Conservation (phyloP, 2,888 invertebrate genomes). For the Bembecia ichneumoniformis region DNA sequence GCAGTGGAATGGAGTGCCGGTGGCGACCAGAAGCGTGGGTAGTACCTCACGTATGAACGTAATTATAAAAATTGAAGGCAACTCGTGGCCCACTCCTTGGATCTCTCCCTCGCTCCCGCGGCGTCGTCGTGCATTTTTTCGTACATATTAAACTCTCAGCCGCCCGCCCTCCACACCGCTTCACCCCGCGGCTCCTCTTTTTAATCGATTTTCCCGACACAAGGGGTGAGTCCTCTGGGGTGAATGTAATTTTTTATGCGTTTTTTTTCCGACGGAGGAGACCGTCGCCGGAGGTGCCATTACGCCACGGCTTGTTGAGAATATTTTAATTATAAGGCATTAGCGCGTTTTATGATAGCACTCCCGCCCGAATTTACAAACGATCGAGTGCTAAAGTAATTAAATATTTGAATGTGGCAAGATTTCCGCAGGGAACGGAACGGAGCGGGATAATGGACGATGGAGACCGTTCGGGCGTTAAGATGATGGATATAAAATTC, state of each 20-base stretch:
- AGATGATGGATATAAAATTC: conserved; percentile 69
- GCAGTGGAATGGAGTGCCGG: conserved; percentile 20
- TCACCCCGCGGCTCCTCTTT: conserved; percentile 68
- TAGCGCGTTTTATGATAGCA: conserved; percentile 73
- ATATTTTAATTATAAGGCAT: conserved; percentile 74
- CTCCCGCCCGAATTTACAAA: conserved; percentile 66
- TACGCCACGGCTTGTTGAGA: conserved; percentile 74
- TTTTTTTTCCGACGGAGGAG: conserved; percentile 62
- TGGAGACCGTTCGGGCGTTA: conserved; percentile 44
- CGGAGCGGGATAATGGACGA: conserved; percentile 56
- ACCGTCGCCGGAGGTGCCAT: conserved; percentile 71
- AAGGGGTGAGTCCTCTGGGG: conserved; percentile 73
- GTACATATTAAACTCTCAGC: conserved; percentile 69
- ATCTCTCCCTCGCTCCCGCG: conserved; percentile 54
- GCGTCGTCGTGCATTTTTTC: conserved; percentile 71
- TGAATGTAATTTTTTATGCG: conserved; percentile 75
- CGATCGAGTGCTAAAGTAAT: conserved; percentile 69
- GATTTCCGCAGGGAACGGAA: conserved; percentile 63
- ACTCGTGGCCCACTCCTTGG: conserved; percentile 54
- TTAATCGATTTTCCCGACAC: conserved; percentile 73
- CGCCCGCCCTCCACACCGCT: conserved; percentile 42
- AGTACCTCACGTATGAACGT: conserved; percentile 74
- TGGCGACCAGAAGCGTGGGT: conserved; percentile 20
- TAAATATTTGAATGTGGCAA: conserved; percentile 72
- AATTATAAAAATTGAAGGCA: conserved; percentile 73